These are phyloP conservation scores for Lindbergichthys nudifrons DNA, from an alignment of 2,797 vertebrate species.

Conservation along the genomic window DNA sequence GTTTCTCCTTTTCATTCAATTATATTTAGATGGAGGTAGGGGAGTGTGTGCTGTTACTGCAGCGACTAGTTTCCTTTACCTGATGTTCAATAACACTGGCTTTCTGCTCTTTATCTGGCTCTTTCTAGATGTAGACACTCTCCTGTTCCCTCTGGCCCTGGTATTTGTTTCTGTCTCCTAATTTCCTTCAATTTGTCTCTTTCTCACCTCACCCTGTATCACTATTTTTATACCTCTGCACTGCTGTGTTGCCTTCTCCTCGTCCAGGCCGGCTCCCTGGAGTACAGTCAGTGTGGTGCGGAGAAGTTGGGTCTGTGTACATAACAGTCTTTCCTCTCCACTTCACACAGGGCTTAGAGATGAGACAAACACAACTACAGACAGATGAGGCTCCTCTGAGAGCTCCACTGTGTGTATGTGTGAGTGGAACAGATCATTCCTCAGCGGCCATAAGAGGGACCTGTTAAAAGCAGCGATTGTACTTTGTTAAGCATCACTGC, in stretches of 20 bases:
- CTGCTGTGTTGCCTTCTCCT: conserved; percentile 44
- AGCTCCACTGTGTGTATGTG: conserved; percentile 41
- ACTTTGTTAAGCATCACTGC: conserved; percentile 42
- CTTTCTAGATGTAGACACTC: conserved; percentile 11
- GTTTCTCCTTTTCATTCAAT: neutral
- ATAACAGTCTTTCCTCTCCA: conserved; percentile 76
- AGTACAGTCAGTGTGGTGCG: conserved; percentile 53
- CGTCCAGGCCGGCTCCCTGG: conserved; percentile 57
- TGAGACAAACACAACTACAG: conserved; percentile 72
- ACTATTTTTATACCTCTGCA: conserved; percentile 30
- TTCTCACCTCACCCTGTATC: conserved; percentile 28
- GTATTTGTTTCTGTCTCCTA: conserved; percentile 46
- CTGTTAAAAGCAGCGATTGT: conserved; percentile 52
- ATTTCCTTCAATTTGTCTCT: conserved; percentile 44
- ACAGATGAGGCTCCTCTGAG: conserved; percentile 61
- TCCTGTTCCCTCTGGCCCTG: neutral
- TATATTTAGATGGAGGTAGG: neutral
- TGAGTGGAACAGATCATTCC: conserved; percentile 61
- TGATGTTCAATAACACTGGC: conserved; percentile 10
- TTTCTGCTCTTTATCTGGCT: conserved; percentile 21
- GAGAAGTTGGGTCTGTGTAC: conserved; percentile 59
- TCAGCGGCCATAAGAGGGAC: conserved; percentile 54
- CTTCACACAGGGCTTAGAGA: conserved; percentile 74
- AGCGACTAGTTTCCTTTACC: conserved; percentile 12
- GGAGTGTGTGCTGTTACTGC: neutral